phyloP scores from a whole-genome alignment of 2,888 invertebrate species.

The Syritta pipiens region DNA sequence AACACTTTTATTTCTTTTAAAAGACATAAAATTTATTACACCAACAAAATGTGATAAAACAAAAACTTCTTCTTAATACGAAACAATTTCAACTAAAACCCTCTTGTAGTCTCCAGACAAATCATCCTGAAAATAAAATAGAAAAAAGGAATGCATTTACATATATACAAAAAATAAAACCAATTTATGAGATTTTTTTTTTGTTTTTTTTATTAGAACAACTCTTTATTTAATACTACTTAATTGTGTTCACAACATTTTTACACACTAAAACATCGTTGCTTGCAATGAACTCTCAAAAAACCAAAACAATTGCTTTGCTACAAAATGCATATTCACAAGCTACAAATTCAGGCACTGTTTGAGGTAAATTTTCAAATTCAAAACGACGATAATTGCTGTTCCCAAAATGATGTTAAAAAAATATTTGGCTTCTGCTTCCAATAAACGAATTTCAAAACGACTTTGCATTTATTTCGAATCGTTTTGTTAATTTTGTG shows the following conservation, averaged over 20 bases:
- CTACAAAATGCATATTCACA: not conserved
- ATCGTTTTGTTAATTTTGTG: conserved; percentile 11
- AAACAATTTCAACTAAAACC: conserved; percentile 81
- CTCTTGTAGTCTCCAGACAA: conserved; percentile 85
- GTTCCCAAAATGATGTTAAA: no score
- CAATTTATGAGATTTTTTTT: conserved; percentile 1
- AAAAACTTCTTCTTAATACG: conserved; percentile 71
- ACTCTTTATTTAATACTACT: conserved; percentile 18
- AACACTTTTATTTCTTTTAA: not conserved
- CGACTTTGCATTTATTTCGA: conserved; percentile 15
- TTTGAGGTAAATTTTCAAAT: not conserved
- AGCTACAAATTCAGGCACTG: conserved; percentile 14
- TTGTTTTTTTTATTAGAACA: conserved; percentile 7
- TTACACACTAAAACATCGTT: not conserved
- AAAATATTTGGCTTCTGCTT: no score
- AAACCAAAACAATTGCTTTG: conserved; percentile 21
- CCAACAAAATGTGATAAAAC: not conserved
- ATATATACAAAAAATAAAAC: conserved; percentile 37
- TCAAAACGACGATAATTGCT: no score
- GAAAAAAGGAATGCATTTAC: no score
- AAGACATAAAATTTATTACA: conserved; percentile 3
- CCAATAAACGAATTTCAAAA: no score
- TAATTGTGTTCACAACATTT: conserved; percentile 15
- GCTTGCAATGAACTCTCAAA: not conserved
- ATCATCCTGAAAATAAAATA: conserved; percentile 83